phyloP scores from a whole-genome alignment of 2,113 vertebrate genomes.

The Panurus biarmicus region DNA sequence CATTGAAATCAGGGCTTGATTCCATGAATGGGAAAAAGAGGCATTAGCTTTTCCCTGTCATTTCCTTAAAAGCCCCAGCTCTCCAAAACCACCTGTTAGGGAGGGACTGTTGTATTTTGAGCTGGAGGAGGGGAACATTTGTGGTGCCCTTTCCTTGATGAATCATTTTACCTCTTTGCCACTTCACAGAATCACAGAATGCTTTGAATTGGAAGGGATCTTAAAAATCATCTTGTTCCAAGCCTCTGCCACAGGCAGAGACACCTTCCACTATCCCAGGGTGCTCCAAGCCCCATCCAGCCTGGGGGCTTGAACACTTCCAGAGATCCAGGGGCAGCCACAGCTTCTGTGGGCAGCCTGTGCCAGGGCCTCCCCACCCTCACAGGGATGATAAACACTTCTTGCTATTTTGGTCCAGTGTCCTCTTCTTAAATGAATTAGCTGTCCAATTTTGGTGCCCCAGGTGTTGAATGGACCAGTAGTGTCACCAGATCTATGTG shows the following conservation, averaged over 20 bases:
- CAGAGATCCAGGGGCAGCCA: background rate
- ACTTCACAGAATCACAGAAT: background rate
- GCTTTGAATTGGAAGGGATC: background rate
- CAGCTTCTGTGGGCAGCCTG: background rate
- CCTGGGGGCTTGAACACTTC: background rate
- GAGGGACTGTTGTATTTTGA: background rate
- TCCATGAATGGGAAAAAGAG: background rate
- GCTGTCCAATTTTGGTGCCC: background rate
- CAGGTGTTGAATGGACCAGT: background rate
- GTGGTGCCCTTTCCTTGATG: background rate
- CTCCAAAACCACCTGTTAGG: background rate
- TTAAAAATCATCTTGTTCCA: background rate
- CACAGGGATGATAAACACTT: background rate
- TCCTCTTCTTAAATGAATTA: background rate
- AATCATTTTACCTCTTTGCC: background rate
- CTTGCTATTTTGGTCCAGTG: background rate
- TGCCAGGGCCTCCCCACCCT: background rate
- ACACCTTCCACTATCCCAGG: accelerated
- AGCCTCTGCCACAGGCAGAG: background rate
- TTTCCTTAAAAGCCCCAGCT: background rate
- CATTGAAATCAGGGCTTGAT: background rate
- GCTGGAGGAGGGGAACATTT: background rate
- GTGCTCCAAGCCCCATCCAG: accelerated
- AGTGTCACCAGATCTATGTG: background rate
- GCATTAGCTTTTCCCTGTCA: background rate